These are phyloP conservation scores for Spisula subtruncata DNA, from an alignment of 2,888 invertebrate genomes.

Conservation along the genomic window DNA sequence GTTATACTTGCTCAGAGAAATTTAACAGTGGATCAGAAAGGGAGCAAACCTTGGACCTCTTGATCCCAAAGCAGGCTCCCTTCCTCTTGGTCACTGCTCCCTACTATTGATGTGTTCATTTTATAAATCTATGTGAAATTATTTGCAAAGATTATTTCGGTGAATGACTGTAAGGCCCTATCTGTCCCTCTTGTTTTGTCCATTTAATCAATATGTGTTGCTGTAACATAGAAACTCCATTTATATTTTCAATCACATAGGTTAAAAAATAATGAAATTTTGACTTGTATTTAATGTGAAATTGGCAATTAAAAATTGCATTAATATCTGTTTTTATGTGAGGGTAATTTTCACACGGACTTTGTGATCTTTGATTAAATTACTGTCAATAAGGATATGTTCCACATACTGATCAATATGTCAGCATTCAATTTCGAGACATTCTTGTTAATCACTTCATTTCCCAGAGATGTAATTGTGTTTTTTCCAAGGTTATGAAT, in stretches of 20 bases:
- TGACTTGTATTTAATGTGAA: not conserved
- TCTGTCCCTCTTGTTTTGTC: too few relatives aligned
- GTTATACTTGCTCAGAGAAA: too few relatives aligned
- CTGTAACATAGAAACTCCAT: constrained; percentile 15
- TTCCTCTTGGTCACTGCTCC: too few relatives aligned
- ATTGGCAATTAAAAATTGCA: not conserved
- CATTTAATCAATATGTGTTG: not conserved
- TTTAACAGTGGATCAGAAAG: too few relatives aligned
- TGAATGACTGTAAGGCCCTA: too few relatives aligned
- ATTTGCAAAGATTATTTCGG: too few relatives aligned
- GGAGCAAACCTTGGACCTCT: too few relatives aligned
- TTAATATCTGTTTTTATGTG: not conserved
- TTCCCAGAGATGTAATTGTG: not conserved
- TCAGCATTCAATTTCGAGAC: not conserved
- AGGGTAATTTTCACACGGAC: not conserved
- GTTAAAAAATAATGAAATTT: not conserved
- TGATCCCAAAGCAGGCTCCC: too few relatives aligned
- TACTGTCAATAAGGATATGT: not conserved
- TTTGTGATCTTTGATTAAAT: not conserved
- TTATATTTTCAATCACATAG: not conserved
- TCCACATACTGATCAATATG: not conserved
- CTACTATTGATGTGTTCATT: too few relatives aligned
- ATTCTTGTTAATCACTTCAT: not conserved
- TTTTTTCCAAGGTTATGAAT: too few relatives aligned
- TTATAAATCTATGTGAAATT: too few relatives aligned